Percentiles rank a stretch among this genome's conserved stretches.
Evolutionary conservation across 2,888 invertebrate species (phyloP).

Genomic region (Cryptosula pallasiana): DNA sequence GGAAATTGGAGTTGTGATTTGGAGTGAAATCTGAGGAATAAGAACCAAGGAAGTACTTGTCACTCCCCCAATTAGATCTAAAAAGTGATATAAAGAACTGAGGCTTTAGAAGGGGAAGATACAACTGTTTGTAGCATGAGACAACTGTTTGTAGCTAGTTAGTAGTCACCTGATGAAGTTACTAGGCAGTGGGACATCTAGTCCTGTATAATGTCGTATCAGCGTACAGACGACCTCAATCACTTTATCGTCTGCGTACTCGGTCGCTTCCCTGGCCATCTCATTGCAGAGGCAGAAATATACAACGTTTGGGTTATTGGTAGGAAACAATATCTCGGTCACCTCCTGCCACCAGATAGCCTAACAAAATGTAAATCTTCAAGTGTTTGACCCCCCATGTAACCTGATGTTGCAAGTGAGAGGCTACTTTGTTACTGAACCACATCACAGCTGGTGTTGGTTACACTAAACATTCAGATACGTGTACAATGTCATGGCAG

Average conservation of each 20-base stretch:
- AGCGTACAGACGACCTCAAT: not conserved
- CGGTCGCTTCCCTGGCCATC: not conserved
- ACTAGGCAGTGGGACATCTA: not conserved
- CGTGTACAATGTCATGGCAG: no score
- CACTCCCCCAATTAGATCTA: constrained; percentile 23
- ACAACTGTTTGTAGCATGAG: no score
- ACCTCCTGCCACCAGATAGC: not conserved
- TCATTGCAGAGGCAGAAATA: not conserved
- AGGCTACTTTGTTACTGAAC: no score
- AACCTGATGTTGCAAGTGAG: no score
- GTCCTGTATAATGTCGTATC: not conserved
- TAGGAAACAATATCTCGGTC: not conserved
- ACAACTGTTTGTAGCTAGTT: no score
- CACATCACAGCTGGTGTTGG: no score
- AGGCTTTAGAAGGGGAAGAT: not conserved
- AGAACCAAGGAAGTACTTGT: constrained; percentile 23
- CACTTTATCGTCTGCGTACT: not conserved
- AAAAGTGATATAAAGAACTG: no score
- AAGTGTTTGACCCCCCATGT: no score
- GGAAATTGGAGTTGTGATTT: not conserved
- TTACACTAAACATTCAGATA: no score
- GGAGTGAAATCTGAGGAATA: constrained; percentile 21
- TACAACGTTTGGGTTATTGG: not conserved
- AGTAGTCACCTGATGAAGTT: not conserved
- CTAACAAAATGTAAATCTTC: no score